phyloP scores from a whole-genome alignment of 1,140 invertebrate genomes.

The Saxidomus purpurata region DNA sequence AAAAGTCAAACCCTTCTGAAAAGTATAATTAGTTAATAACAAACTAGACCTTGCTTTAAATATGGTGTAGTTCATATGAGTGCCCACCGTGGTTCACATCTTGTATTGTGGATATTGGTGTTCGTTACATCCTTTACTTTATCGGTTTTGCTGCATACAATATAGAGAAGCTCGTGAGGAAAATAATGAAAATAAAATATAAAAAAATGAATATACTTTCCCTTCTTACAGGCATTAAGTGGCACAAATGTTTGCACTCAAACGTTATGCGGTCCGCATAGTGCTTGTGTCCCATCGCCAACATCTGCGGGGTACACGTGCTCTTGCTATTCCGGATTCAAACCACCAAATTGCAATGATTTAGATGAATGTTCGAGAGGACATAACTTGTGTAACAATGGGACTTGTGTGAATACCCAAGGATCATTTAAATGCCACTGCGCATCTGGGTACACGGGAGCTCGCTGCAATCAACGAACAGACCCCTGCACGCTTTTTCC shows the following conservation, averaged over 20 bases:
- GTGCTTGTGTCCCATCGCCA: not conserved
- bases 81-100: no score
- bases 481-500: not conserved
- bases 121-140: no score
- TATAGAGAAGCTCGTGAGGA: no score
- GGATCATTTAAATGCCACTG: not conserved
- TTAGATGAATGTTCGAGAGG: not conserved
- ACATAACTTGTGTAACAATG: not conserved
- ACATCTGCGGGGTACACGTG: not conserved
- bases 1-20: no score
- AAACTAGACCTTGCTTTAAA: no score
- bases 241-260: not conserved
- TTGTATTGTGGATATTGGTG: no score
- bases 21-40: no score
- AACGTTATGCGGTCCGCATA: not conserved
- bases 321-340: not conserved
- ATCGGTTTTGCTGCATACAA: no score
- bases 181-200: no score
- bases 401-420: not conserved
- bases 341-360: not conserved
- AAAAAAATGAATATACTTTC: no score
- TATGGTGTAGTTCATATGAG: no score
- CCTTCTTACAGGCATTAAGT: not conserved
- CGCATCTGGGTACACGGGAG: not conserved
- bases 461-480: not conserved